Base-by-base conservation (phyloP, 2,888 invertebrate species). In the Caenorhabditis panamensis region DNA sequence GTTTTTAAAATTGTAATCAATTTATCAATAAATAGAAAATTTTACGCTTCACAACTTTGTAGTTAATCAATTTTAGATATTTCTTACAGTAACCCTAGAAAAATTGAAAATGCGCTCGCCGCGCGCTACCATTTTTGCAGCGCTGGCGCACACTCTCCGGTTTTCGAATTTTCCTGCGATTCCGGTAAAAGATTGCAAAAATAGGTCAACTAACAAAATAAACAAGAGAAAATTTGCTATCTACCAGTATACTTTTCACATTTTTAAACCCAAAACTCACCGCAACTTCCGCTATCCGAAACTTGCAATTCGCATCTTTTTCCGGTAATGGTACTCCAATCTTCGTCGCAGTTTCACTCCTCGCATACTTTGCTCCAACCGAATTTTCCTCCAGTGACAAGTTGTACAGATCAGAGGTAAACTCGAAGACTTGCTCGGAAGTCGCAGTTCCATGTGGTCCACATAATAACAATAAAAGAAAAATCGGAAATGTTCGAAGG, bases 381-480 rank as follows among this genome's bases (percentile, higher is more conserved):
- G 78, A 76, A 58, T 97, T 96, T 92, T 98, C 98, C 75, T 95
- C 94, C 90, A 97, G 95, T 91, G 94, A 95, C 89, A 95, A 95
- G 93, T 96, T 96, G 93, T 96, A 97, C 26, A 93, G 91, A 47
- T 93, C 91, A 88, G 93, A 93, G 18, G 94, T 94, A 92, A 97
- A 96, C 85, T 93, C 93, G 91, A 95, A 94, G 37, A 73, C 61
- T 51, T 72, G 59, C 37, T 69, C 69, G 2, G 61, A n/a, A 36
- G 64, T 64, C 4, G 58, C 20, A 22, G 44, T 62, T 51, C 53
- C 49, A 47, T 18, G 20, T 20, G 63, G 18, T 6, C 28, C n/a
- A 54, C 56, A 37, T 31, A 63, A 67, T 47, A 76, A 76, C 18
- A 76, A 69, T 11, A 77, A 51, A 41, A 77, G 51, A 56, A 77